These are phyloP conservation scores for Ernsta delagoae DNA, from an alignment of 2,888 invertebrate genomes.

Conservation along the genomic window DNA sequence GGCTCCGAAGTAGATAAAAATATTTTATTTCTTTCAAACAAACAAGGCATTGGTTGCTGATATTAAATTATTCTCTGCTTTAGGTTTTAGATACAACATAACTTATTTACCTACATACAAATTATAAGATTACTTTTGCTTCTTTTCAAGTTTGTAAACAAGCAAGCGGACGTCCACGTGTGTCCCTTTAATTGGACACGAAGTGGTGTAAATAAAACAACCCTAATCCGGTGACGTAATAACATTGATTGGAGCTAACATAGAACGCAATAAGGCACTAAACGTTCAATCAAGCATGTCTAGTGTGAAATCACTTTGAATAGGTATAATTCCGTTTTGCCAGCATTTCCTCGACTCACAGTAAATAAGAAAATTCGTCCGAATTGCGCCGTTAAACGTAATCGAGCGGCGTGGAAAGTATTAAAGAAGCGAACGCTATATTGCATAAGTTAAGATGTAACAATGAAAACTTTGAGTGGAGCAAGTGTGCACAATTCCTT, in stretches of 20 bases:
- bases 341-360: conserved; percentile 75
- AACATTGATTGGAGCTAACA: conserved; percentile 48
- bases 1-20: too few species aligned
- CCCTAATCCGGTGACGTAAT: conserved; percentile 40
- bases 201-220: conserved; percentile 33
- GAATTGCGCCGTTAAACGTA: conserved; percentile 80
- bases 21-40: too few species aligned
- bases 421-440: conserved; percentile 82
- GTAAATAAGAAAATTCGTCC: conserved; percentile 83
- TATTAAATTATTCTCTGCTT: too few species aligned
- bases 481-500: conserved; percentile 77
- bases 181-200: conserved; percentile 20
- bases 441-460: conserved; percentile 83
- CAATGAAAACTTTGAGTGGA: conserved; percentile 80
- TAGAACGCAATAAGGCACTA: conserved; percentile 49
- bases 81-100: too few species aligned
- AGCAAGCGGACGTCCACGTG: not conserved
- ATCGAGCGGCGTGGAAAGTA: conserved; percentile 83
- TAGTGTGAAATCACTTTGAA: conserved; percentile 69
- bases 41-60: too few species aligned
- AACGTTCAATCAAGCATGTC: conserved; percentile 67
- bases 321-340: conserved; percentile 59
- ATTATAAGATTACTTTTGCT: not conserved
- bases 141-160: not conserved
- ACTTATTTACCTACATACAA: too few species aligned